Evolutionary conservation across 2,888 invertebrate genomes (phyloP).

Genomic region (Pachymerium ferrugineum): DNA sequence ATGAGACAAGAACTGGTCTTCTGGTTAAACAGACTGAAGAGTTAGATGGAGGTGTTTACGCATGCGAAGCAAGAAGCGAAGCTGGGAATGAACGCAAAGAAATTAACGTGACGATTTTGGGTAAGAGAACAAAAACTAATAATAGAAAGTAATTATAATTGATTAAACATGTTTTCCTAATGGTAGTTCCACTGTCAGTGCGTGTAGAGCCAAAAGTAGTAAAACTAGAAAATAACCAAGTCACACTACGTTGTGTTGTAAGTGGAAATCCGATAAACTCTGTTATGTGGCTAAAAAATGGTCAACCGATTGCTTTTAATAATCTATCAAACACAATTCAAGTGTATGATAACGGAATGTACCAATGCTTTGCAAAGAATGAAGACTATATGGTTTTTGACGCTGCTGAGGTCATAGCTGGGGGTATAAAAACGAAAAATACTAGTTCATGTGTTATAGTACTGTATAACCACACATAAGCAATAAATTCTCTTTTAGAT

Average conservation of each 20-base stretch:
- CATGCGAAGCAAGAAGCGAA: background rate
- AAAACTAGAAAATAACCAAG: background rate
- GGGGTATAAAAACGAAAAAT: background rate
- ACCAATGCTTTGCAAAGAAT: constrained; percentile 30
- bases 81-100: background rate
- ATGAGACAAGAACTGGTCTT: background rate
- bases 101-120: constrained; percentile 26
- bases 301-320: background rate
- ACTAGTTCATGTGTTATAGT: background rate
- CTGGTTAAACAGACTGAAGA: background rate
- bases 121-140: constrained; percentile 1
- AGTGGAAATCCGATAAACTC: constrained; percentile 46
- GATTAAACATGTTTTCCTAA: no score
- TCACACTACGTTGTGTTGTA: constrained; percentile 44
- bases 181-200: background rate
- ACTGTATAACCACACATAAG: no score
- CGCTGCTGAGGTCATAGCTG: constrained; percentile 6
- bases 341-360: constrained; percentile 27
- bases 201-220: background rate
- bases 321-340: background rate
- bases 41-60: constrained; percentile 40
- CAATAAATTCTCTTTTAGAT: background rate
- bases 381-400: constrained; percentile 18
- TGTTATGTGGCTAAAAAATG: constrained; percentile 45
- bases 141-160: background rate